These are phyloP conservation scores for Caenorhabditis panamensis DNA, from an alignment of 2,888 invertebrate species.

Conservation along the genomic window DNA sequence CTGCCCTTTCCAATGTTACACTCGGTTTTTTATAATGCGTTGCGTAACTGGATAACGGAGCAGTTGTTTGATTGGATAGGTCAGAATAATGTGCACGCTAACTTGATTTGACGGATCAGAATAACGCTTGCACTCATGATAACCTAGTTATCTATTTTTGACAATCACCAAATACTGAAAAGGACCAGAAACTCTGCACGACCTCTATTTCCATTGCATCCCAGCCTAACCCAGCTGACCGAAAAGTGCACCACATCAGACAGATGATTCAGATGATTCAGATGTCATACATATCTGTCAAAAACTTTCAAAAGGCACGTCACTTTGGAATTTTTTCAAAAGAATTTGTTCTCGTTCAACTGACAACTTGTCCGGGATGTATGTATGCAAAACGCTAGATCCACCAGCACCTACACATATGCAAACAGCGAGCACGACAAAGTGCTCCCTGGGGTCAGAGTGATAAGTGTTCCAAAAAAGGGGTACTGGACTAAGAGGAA, in stretches of 20 bases:
- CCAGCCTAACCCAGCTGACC: slow-evolving; percentile 7
- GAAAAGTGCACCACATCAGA: slow-evolving; percentile 38
- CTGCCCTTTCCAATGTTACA: background rate
- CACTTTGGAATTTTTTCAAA: slow-evolving; percentile 27
- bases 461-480: slow-evolving; percentile 32
- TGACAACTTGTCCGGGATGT: slow-evolving; percentile 14
- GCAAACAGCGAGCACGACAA: slow-evolving; percentile 21
- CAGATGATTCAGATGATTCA: slow-evolving; percentile 48
- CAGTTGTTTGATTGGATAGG: slow-evolving; percentile 2
- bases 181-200: too few species aligned
- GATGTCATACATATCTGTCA: slow-evolving; percentile 29
- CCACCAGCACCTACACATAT: slow-evolving; percentile 24
- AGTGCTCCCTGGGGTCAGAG: slow-evolving; percentile 28
- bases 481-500: background rate
- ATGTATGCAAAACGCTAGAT: slow-evolving; percentile 13
- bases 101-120: background rate
- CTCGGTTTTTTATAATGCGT: slow-evolving; percentile 7
- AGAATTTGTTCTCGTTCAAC: slow-evolving; percentile 30
- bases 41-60: background rate
- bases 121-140: background rate
- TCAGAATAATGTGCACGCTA: background rate
- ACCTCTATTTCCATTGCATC: background rate
- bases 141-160: too few species aligned
- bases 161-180: too few species aligned
- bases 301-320: slow-evolving; percentile 39